These are phyloP conservation scores for Microtus montanus DNA, from an alignment of 2,113 vertebrate genomes.

Conservation along the genomic window DNA sequence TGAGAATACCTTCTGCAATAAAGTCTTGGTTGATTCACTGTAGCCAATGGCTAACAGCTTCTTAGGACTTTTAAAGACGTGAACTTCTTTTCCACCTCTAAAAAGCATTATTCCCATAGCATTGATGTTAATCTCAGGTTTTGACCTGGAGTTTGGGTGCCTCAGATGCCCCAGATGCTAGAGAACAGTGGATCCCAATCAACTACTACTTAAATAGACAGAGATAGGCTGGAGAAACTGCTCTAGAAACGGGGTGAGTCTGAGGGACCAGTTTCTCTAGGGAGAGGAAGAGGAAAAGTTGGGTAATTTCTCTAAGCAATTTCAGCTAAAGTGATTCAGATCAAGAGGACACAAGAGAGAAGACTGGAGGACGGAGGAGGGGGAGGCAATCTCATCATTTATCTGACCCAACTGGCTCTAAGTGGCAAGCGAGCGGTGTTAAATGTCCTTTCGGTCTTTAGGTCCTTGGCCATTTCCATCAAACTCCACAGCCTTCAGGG, in stretches of 20 bases:
- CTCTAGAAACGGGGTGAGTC: conserved; percentile 44
- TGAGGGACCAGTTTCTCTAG: conserved; percentile 25
- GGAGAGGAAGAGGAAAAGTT: conserved; percentile 54
- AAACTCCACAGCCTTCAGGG: not conserved
- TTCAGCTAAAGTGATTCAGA: conserved; percentile 60
- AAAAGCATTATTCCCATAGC: not conserved
- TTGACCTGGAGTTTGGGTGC: not conserved
- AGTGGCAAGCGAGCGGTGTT: conserved; percentile 41
- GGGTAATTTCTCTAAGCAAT: conserved; percentile 53
- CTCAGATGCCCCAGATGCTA: not conserved
- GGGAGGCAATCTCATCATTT: conserved; percentile 2
- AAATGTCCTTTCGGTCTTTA: conserved; percentile 59
- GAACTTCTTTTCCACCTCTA: not conserved
- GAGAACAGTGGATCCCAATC: not conserved
- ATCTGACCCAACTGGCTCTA: not conserved
- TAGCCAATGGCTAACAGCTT: not conserved
- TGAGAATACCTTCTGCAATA: not conserved
- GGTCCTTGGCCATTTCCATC: conserved; percentile 53
- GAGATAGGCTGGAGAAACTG: not conserved
- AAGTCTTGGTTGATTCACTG: not conserved
- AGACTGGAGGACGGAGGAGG: not conserved
- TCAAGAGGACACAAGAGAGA: conserved; percentile 53
- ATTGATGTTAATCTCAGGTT: not conserved
- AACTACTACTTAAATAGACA: not conserved
- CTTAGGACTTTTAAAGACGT: not conserved